phyloP scores from a whole-genome alignment of 1,140 invertebrate species.

The Diorhabda elongata region DNA sequence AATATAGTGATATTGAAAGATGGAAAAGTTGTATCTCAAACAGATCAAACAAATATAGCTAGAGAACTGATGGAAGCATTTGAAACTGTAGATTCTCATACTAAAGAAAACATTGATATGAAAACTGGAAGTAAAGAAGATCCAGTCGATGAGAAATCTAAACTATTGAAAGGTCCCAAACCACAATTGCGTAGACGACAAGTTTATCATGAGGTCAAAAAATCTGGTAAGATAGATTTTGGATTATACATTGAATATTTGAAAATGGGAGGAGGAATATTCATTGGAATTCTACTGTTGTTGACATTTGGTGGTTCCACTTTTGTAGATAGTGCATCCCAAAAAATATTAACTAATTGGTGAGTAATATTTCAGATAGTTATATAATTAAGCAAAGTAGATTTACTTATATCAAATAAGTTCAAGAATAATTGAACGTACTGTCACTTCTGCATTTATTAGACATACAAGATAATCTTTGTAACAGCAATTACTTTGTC shows the following conservation, averaged over 20 bases:
- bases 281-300: constrained; percentile 17
- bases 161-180: neutral
- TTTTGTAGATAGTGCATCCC: constrained; percentile 24
- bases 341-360: constrained; percentile 35
- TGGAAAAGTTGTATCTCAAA: constrained; percentile 20
- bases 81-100: constrained; percentile 4
- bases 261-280: constrained; percentile 32
- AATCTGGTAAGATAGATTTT: constrained; percentile 30
- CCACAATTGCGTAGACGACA: constrained; percentile 10
- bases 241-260: constrained; percentile 31
- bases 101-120: neutral
- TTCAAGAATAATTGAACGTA: too few relatives aligned
- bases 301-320: constrained; percentile 19
- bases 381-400: too few relatives aligned
- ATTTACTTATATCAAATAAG: too few relatives aligned
- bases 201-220: constrained; percentile 34
- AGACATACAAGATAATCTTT: too few relatives aligned
- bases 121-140: constrained; percentile 17
- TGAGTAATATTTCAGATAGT: constrained; percentile 16
- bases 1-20: constrained; percentile 28
- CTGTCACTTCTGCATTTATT: too few relatives aligned
- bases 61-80: constrained; percentile 27
- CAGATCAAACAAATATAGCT: constrained; percentile 18
- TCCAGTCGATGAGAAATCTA: constrained; percentile 13
- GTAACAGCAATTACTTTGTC: too few relatives aligned